Evolutionary conservation across 1,140 invertebrate species (phyloP).

Genomic region (Magallana ariakensis): DNA sequence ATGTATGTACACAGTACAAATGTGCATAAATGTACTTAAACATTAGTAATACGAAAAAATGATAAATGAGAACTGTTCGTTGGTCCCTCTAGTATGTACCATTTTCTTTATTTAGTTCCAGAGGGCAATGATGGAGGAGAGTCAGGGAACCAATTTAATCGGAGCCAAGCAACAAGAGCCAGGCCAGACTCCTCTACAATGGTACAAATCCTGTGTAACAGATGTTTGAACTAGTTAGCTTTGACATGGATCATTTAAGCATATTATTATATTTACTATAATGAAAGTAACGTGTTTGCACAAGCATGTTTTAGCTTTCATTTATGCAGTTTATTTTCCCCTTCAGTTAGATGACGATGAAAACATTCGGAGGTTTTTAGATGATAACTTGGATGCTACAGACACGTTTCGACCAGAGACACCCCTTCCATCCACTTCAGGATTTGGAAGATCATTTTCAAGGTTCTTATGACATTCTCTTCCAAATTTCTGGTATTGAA

Average conservation of each 20-base stretch:
- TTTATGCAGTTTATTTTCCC: not conserved
- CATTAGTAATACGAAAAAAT: no score
- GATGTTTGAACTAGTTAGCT: no score
- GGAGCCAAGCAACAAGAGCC: slow-evolving; percentile 19
- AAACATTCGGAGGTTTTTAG: slow-evolving; percentile 42
- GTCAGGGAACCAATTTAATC: not conserved
- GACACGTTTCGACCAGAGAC: not conserved
- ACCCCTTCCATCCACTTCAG: slow-evolving; percentile 19
- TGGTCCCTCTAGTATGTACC: no score
- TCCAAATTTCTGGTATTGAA: no score
- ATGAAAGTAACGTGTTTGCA: no score
- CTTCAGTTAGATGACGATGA: slow-evolving; percentile 53
- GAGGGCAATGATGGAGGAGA: slow-evolving; percentile 49
- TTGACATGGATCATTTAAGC: no score
- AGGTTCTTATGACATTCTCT: not conserved
- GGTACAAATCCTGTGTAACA: slow-evolving; percentile 15
- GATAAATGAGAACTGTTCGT: no score
- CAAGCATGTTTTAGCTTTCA: no score
- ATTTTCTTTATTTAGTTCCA: not conserved
- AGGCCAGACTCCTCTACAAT: slow-evolving; percentile 56
- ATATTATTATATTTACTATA: no score
- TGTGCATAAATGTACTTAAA: no score
- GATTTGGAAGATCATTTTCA: slow-evolving; percentile 15
- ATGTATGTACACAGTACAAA: no score
- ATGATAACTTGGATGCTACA: slow-evolving; percentile 15